A percentile compares a stretch with the other conserved stretches of the same genome.
Evolutionary conservation across 2,113 vertebrate species (phyloP).

Genomic region (Laterallus jamaicensis): DNA sequence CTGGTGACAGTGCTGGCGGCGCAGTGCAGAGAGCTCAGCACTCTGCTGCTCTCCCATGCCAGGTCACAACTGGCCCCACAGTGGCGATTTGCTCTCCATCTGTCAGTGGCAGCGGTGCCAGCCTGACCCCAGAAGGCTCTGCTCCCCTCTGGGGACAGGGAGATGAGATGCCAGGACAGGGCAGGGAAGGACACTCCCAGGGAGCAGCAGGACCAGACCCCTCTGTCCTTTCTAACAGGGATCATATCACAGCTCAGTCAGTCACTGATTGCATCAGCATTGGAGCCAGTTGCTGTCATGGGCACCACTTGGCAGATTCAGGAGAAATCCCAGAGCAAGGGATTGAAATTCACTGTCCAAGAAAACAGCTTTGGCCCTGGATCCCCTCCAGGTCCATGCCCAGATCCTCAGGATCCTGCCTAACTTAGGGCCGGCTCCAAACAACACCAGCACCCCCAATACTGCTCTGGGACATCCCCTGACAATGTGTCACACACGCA

Average conservation of each 20-base stretch:
- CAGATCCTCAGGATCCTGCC: background rate
- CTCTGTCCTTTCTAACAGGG: conserved; percentile 7
- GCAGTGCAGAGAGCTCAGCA: background rate
- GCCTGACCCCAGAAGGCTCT: background rate
- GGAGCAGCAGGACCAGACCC: background rate
- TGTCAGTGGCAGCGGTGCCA: background rate
- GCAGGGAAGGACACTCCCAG: background rate
- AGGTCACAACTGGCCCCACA: background rate
- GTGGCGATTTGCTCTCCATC: background rate
- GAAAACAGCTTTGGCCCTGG: background rate
- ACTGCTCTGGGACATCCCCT: background rate
- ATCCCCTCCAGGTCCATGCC: background rate
- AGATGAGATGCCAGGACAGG: background rate
- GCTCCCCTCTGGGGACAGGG: background rate
- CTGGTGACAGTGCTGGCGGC: background rate
- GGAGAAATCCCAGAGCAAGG: background rate
- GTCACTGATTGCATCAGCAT: background rate
- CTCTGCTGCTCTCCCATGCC: background rate
- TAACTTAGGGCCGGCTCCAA: background rate
- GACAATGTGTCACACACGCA: background rate
- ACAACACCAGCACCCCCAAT: background rate
- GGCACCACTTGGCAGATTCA: conserved; percentile 1
- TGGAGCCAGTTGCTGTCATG: background rate
- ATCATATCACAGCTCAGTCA: background rate
- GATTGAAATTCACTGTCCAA: background rate